These are phyloP conservation scores for Podarcis muralis DNA, from an alignment of 2,113 vertebrate genomes.

Conservation along the genomic window DNA sequence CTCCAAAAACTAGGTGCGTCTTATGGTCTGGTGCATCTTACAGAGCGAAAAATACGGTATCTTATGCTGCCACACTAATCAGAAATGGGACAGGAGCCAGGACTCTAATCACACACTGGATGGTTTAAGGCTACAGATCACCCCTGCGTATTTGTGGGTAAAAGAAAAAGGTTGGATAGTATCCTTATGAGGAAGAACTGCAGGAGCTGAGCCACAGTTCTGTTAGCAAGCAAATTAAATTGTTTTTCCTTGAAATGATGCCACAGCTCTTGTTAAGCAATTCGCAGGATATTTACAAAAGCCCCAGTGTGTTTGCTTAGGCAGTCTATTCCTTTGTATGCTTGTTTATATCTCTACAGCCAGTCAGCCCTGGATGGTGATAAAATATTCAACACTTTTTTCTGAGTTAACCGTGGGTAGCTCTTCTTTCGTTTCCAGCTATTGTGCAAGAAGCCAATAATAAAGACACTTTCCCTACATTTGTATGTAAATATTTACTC, in stretches of 20 bases:
- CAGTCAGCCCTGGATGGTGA: constrained; percentile 37
- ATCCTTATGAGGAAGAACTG: background rate
- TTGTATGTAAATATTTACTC: constrained; percentile 41
- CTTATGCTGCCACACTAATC: background rate
- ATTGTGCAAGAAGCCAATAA: constrained; percentile 40
- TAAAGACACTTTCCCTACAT: constrained; percentile 27
- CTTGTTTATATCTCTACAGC: constrained; percentile 39
- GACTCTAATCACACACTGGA: background rate
- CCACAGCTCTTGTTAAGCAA: constrained; percentile 41
- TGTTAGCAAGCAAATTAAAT: constrained; percentile 22
- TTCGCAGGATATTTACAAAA: constrained; percentile 36
- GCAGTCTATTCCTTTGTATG: constrained; percentile 22
- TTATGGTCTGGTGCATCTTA: too few species aligned
- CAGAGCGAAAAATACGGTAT: too few species aligned
- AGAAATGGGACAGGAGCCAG: constrained; percentile 2
- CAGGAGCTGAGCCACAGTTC: background rate
- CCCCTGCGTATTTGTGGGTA: background rate
- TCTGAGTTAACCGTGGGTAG: constrained; percentile 25
- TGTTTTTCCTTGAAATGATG: constrained; percentile 1
- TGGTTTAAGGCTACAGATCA: background rate
- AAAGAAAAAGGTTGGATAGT: constrained; percentile 3
- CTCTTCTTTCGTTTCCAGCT: constrained; percentile 54
- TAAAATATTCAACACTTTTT: constrained; percentile 59
- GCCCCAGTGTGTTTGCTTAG: constrained; percentile 22
- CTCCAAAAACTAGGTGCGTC: too few species aligned